Evolutionary conservation across 1,140 invertebrate genomes (phyloP).

Genomic region (Prorops nasuta): DNA sequence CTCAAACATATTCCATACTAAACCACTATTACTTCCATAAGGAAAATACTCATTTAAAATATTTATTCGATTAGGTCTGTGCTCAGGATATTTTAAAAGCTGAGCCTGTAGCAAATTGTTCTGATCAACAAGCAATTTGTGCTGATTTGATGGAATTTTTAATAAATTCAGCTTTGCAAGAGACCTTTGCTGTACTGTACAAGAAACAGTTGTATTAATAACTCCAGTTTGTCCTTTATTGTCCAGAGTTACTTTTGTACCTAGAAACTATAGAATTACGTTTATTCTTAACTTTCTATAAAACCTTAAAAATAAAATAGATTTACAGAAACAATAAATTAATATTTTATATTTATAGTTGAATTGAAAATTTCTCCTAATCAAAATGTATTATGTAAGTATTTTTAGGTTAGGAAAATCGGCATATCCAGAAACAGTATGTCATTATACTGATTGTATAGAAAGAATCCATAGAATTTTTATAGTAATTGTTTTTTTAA

Average conservation of each 20-base stretch:
- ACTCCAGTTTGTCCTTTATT: not conserved
- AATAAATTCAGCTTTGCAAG: not conserved
- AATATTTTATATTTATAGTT: not conserved
- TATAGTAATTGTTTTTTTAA: not conserved
- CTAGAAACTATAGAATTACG: not conserved
- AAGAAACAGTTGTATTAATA: not conserved
- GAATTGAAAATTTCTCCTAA: not conserved
- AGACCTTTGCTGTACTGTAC: not conserved
- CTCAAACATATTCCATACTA: not conserved
- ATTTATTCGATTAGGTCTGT: not conserved
- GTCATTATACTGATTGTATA: not conserved
- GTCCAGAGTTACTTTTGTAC: not conserved
- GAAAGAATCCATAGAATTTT: not conserved
- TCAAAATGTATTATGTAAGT: conserved; percentile 32
- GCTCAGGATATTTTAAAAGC: not conserved
- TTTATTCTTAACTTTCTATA: not conserved
- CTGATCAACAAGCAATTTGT: not conserved
- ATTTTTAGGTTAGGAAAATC: conserved; percentile 27
- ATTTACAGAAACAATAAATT: not conserved
- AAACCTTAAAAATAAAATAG: not conserved
- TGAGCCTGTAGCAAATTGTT: not conserved
- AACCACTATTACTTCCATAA: not conserved
- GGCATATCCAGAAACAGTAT: not conserved
- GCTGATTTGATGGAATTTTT: not conserved
- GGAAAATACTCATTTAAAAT: not conserved